Evolutionary conservation across 2,888 invertebrate species (phyloP).

Genomic region (Scaptomyza flava): DNA sequence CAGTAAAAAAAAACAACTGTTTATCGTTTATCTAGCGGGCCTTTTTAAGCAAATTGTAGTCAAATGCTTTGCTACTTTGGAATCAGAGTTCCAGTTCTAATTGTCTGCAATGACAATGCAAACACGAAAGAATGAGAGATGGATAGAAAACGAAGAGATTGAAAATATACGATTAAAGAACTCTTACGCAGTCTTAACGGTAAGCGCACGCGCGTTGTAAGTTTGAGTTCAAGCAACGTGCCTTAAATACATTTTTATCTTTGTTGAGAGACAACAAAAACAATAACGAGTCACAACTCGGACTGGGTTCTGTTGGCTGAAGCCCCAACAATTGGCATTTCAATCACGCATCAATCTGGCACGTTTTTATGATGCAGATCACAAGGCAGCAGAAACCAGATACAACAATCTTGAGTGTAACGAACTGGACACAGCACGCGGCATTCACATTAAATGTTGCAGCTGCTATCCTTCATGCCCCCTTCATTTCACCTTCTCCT

Average conservation of each 20-base stretch:
- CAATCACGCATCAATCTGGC: slow-evolving; percentile 84
- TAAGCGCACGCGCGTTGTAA: slow-evolving; percentile 54
- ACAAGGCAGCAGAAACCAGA: slow-evolving; percentile 44
- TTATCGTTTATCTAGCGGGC: slow-evolving; percentile 72
- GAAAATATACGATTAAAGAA: slow-evolving; percentile 33
- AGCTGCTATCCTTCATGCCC: slow-evolving; percentile 22
- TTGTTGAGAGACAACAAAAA: slow-evolving; percentile 8
- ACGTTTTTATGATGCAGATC: slow-evolving; percentile 83
- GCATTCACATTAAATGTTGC: slow-evolving; percentile 46
- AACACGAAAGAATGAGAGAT: slow-evolving; percentile 6
- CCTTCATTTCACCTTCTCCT: slow-evolving; percentile 11
- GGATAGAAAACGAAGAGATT: slow-evolving; percentile 16
- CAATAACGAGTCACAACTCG: slow-evolving; percentile 12
- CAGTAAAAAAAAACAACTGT: slow-evolving; percentile 48
- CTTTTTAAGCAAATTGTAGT: slow-evolving; percentile 65
- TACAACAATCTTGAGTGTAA: slow-evolving; percentile 50
- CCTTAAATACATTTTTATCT: slow-evolving; percentile 1
- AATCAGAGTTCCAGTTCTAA: slow-evolving; percentile 55
- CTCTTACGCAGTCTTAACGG: slow-evolving; percentile 61
- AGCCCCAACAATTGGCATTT: slow-evolving; percentile 75
- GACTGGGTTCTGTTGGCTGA: slow-evolving; percentile 18
- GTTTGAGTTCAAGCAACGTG: slow-evolving; percentile 32
- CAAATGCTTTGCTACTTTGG: slow-evolving; percentile 53
- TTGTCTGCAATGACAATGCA: slow-evolving; percentile 73
- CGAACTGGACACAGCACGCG: slow-evolving; percentile 65